Evolutionary conservation across 2,113 vertebrate species (phyloP), one percentile per base, ranked within the genome.

Genomic region (Grantiella picta): DNA sequence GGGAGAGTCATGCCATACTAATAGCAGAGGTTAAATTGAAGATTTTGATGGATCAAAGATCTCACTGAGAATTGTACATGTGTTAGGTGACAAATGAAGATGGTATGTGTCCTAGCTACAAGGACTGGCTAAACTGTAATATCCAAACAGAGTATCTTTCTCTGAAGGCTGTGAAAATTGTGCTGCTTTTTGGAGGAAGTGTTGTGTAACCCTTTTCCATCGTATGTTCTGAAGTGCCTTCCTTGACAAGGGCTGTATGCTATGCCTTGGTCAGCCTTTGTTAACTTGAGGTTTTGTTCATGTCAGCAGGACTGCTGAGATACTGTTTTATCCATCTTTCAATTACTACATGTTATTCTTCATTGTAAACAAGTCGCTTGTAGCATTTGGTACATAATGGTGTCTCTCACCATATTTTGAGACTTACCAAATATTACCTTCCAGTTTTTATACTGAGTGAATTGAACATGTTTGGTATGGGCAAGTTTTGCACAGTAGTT

Each of bases 1-100:
- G 6, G 9, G 33, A 64, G 12, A 42, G 44, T 12, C 13, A 3
- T 1, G 0, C 50, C 50, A 27, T 4, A 4, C 11, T 40, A 11
- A 15, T 36, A 50, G n/a, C 31, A 45, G 38, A 53, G 12, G 21
- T 36, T 50, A 57, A 44, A 38, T 9, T 44, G 36, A 47, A 76
- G 12, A 4, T 16, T 64, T 35, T 73, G 28, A 3, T 44, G 14
- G 21, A 17, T 89, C 25, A 6, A 3, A 50, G 33, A 54, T 91
- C 27, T 79, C 9, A 4, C 2, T 64, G 25, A 24, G 25, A 70
- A 31, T 19, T 63, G 29, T 47, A 14, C 50, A 2, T 45, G 28
- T 53, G 7, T 49, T 80, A 5, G 25, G 28, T 57, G 35, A 29
- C 42, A 49, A 35, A 16, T 45, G n/a, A 71, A 68, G n/a, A 7